Evolutionary conservation across 2,797 vertebrate genomes (phyloP).

Genomic region (Pangasius macronema): DNA sequence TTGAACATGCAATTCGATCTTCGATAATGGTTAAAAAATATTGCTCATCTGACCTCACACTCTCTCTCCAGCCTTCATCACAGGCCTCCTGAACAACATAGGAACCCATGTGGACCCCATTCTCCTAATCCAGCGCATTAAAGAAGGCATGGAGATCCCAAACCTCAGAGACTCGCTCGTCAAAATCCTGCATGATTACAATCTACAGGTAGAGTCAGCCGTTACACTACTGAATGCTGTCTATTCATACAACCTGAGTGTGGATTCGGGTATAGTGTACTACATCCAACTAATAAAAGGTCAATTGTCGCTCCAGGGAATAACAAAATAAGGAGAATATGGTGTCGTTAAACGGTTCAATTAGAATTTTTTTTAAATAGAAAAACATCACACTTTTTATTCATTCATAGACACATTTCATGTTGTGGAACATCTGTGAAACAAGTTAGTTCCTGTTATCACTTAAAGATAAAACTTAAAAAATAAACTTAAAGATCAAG

Average conservation of each 20-base stretch:
- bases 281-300: too few relatives aligned
- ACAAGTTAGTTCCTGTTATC: background rate
- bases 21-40: background rate
- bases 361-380: too few relatives aligned
- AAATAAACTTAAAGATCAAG: background rate
- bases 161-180: constrained; percentile 96
- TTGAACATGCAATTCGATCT: background rate
- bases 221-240: background rate
- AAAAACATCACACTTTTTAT: background rate
- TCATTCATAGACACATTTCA: background rate
- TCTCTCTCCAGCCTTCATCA: constrained; percentile 88
- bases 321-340: too few relatives aligned
- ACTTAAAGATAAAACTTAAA: background rate
- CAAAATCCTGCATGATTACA: constrained; percentile 98
- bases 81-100: constrained; percentile 96
- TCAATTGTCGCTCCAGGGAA: too few relatives aligned
- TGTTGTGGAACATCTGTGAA: background rate
- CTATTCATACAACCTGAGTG: background rate
- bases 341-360: too few relatives aligned
- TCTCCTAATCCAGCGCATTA: constrained; percentile 94
- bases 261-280: background rate
- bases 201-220: constrained; percentile 82
- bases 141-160: constrained; percentile 98
- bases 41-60: background rate
- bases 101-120: constrained; percentile 98